Evolutionary conservation across 2,888 invertebrate genomes (phyloP).

Genomic region (Flexamia atlantica): DNA sequence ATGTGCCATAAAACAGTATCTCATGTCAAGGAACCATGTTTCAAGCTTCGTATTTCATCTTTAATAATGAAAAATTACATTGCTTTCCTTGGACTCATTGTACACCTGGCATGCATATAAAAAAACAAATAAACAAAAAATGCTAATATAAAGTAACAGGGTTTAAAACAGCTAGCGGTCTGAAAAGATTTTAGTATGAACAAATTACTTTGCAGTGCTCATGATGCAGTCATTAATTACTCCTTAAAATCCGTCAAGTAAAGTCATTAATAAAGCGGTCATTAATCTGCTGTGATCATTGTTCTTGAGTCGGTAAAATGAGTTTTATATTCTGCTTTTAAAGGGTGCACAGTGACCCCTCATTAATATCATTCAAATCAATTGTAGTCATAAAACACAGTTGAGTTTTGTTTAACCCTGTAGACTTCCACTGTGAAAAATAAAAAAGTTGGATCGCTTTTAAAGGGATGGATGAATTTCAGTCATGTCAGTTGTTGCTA

Average conservation of each 20-base stretch:
- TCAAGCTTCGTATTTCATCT: too few species aligned
- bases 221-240: not conserved
- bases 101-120: too few species aligned
- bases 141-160: too few species aligned
- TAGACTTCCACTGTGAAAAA: too few species aligned
- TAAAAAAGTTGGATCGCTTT: not conserved
- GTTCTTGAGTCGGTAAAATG: not conserved
- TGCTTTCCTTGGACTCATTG: too few species aligned
- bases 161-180: too few species aligned
- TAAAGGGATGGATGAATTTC: not conserved
- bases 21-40: too few species aligned
- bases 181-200: not conserved
- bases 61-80: too few species aligned
- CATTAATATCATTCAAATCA: not conserved
- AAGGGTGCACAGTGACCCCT: not conserved
- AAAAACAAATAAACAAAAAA: too few species aligned
- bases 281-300: slow-evolving; percentile 2
- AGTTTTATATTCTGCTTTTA: not conserved
- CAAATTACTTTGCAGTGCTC: not conserved
- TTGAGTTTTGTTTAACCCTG: too few species aligned
- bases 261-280: slow-evolving; percentile 5
- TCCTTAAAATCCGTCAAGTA: slow-evolving; percentile 5
- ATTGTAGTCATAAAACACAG: too few species aligned
- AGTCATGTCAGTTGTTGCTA: not conserved
- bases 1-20: too few species aligned